Conservation (phyloP, 2,888 invertebrate genomes). For the Strigamia maritima region DNA sequence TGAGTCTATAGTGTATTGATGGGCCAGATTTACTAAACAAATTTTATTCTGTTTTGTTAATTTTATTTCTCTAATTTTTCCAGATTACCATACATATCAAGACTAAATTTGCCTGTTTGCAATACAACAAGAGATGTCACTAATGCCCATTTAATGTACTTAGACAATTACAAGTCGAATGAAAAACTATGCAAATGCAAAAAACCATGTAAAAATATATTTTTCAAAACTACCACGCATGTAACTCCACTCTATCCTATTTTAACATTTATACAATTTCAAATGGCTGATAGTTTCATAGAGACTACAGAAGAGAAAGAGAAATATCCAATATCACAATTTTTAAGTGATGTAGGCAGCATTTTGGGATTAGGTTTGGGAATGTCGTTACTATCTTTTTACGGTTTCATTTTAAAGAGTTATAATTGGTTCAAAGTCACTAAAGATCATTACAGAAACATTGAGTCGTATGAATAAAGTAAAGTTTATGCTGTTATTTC, state of each 20-base stretch:
- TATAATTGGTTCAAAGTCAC: background rate
- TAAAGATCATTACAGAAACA: too few species aligned
- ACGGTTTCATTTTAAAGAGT: background rate
- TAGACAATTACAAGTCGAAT: background rate
- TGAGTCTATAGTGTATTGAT: too few species aligned
- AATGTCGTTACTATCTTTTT: background rate
- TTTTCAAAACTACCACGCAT: background rate
- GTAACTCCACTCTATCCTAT: background rate
- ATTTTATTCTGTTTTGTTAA: too few species aligned
- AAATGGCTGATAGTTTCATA: background rate
- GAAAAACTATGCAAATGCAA: background rate
- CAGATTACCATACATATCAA: background rate
- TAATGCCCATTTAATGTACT: background rate
- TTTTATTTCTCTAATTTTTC: background rate
- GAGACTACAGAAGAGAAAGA: background rate
- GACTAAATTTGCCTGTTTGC: background rate
- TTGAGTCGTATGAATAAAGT: too few species aligned
- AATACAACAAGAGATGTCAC: background rate
- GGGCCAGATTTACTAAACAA: too few species aligned
- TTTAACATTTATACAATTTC: background rate
- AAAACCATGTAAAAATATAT: background rate
- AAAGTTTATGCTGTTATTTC: too few species aligned
- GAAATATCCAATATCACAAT: background rate
- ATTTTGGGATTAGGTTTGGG: background rate
- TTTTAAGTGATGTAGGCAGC: background rate